Percentiles rank a stretch among this genome's conserved stretches.
phyloP scores from a whole-genome alignment of 2,888 invertebrate species.

The Lathronympha strigana region DNA sequence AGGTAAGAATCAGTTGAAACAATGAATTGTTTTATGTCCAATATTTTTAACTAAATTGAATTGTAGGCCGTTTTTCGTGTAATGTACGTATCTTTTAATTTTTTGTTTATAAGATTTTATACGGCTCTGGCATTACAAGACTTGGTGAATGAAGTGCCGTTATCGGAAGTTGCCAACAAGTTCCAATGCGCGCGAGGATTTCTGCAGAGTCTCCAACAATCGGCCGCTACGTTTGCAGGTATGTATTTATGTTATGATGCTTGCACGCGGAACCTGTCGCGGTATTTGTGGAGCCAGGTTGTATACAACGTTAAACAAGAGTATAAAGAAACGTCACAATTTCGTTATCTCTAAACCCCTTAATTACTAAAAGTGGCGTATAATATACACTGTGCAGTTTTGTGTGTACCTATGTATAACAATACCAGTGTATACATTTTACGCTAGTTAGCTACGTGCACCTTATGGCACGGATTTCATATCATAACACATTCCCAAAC shows the following conservation, averaged over 20 bases:
- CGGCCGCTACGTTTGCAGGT: conserved; percentile 97
- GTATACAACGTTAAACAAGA: too few species aligned
- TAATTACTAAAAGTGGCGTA: too few species aligned
- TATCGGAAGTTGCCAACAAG: conserved; percentile 91
- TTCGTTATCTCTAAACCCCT: too few species aligned
- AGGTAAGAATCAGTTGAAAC: conserved; percentile 70
- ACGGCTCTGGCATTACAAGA: conserved; percentile 96
- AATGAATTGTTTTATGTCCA: neutral
- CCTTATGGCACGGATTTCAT: too few species aligned
- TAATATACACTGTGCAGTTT: too few species aligned
- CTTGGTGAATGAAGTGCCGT: conserved; percentile 94
- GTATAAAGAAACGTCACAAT: too few species aligned
- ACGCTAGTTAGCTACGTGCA: too few species aligned
- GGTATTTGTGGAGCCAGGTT: too few species aligned
- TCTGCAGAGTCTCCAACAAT: conserved; percentile 96
- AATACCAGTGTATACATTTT: too few species aligned
- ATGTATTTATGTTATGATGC: conserved; percentile 37
- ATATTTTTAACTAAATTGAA: neutral
- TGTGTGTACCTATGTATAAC: too few species aligned
- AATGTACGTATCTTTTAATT: conserved; percentile 30
- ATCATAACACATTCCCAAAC: too few species aligned
- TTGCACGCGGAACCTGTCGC: too few species aligned
- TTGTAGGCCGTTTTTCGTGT: neutral
- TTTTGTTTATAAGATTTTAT: conserved; percentile 87
- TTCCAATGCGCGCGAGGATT: conserved; percentile 95